Base-by-base conservation (phyloP, 2,797 vertebrate species). In the Ataeniobius toweri region DNA sequence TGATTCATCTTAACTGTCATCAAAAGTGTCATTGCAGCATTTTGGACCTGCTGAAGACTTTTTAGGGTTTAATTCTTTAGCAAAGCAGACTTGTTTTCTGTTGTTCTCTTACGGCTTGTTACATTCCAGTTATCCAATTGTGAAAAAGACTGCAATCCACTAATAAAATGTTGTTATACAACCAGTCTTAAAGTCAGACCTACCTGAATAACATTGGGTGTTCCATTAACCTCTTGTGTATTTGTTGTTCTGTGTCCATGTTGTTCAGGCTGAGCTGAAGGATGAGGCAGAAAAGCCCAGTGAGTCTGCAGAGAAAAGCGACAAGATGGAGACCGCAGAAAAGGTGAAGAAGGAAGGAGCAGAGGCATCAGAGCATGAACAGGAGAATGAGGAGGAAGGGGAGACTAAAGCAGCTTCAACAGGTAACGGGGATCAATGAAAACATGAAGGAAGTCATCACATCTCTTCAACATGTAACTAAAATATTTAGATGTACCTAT, bases 201-300 rank as follows among this genome's bases (percentile, higher is more conserved):
- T 14, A 2, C 20, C 2, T 20, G 2, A 10, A 0, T 18, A 8
- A 39, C 56, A 3, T 58, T 39, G 24, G 24, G 20, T 22, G 16
- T 71, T 18, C 6, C 13, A 1, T 16, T 16, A 0, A n/a, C 3
- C 26, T 31, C 61, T 61, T 56, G 77, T n/a, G n/a, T 24, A 16
- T 0, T 46, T 76, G 7, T 31, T 28, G 5, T 39, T 63, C 3
- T 72, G 48, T 63, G 3, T 75, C 26, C 26, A 72, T 24, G 0
- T 68, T 50, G 2, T 72, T 80, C 87, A 96, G 95, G 91, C 92
- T 0, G 96, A 96, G 88, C 83, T 89, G 31, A 96, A 95, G 83
- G 96, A 96, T 0, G 96, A 96, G 76, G 93, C 94, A 0, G 95
- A 96, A 89, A 96, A 96, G 74, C 93, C 94, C 31, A 93, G 86